phyloP scores from a whole-genome alignment of 2,113 vertebrate genomes.

The Grus americana region DNA sequence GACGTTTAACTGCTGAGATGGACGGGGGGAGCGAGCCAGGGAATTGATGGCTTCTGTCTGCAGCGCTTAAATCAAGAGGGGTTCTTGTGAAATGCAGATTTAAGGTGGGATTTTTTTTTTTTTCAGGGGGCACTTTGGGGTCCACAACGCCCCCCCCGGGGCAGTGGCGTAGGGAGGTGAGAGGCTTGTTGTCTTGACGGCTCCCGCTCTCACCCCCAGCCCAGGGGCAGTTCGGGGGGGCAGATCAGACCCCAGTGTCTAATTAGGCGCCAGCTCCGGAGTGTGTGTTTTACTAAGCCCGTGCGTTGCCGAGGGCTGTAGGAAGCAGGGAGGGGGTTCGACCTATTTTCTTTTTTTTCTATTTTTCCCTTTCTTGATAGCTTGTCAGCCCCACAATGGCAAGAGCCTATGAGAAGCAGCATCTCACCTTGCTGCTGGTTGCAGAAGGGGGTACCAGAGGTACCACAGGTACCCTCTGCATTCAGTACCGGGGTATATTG shows the following conservation, averaged over 20 bases:
- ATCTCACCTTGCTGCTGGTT: fast-evolving
- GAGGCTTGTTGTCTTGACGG: not conserved
- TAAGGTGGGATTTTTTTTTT: not conserved
- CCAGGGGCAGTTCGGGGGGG: not conserved
- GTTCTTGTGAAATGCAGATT: not conserved
- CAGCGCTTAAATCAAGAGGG: fast-evolving
- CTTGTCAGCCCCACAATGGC: not conserved
- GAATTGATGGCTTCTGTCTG: not conserved
- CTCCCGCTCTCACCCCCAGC: not conserved
- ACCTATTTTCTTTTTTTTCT: not conserved
- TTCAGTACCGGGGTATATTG: fast-evolving
- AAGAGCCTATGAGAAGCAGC: not conserved
- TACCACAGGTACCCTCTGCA: too few species aligned
- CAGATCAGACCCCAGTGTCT: not conserved
- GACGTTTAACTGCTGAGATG: not conserved
- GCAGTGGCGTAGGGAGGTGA: not conserved
- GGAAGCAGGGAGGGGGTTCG: not conserved
- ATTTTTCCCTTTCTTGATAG: not conserved
- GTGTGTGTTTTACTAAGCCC: not conserved
- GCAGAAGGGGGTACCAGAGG: not conserved
- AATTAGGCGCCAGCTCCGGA: not conserved
- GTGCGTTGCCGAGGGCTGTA: not conserved
- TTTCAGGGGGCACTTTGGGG: not conserved
- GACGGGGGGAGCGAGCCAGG: fast-evolving
- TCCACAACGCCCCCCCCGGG: too few species aligned